phyloP scores from a whole-genome alignment of 37 sponge, comb jelly and placozoan genomes.

The Chondrilla cf. caribensis region DNA sequence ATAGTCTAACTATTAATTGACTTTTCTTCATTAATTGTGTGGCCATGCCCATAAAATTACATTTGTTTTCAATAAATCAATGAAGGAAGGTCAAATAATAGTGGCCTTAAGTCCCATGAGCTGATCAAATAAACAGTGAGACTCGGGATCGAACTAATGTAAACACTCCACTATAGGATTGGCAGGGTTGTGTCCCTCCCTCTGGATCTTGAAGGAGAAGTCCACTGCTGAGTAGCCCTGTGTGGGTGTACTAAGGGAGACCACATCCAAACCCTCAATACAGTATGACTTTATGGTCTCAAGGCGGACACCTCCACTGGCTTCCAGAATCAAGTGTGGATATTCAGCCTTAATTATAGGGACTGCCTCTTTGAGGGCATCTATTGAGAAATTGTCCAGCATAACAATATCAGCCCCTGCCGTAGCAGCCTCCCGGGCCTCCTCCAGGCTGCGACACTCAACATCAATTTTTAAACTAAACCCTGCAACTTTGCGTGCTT shows the following conservation, averaged over 20 bases:
- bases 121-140: neutral
- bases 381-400: slow-evolving; percentile 91
- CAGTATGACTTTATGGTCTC: slow-evolving; percentile 72
- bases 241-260: slow-evolving; percentile 82
- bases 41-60: no score
- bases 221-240: slow-evolving; percentile 86
- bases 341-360: slow-evolving; percentile 54
- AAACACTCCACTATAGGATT: slow-evolving; percentile 59
- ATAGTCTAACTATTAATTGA: no score
- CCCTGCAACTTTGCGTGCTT: slow-evolving; percentile 75
- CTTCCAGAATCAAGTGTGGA: slow-evolving; percentile 80
- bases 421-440: slow-evolving; percentile 76
- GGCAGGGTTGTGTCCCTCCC: slow-evolving; percentile 68
- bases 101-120: neutral
- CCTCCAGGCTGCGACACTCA: slow-evolving; percentile 83
- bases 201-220: slow-evolving; percentile 87
- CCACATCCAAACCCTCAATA: slow-evolving; percentile 71
- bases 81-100: no score
- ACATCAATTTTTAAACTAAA: slow-evolving; percentile 94
- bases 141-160: neutral
- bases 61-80: no score
- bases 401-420: slow-evolving; percentile 90
- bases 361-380: slow-evolving; percentile 59
- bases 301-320: slow-evolving; percentile 84
- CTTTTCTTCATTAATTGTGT: no score